These are phyloP conservation scores for Hemicentrotus pulcherrimus DNA, from an alignment of 35 echinoderm and acorn worm species.

Conservation along the genomic window DNA sequence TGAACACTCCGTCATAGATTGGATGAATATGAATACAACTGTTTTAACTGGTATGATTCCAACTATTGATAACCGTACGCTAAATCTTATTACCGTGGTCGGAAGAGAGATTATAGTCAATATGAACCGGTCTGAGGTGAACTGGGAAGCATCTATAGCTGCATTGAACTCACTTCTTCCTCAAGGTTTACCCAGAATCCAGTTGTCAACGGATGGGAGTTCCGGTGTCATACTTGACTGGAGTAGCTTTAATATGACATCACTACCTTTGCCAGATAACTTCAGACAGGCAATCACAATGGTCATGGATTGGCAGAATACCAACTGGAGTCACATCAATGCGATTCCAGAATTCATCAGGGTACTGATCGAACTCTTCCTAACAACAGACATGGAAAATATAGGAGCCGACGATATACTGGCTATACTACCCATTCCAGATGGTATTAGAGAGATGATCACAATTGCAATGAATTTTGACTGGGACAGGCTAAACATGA, in stretches of 20 bases:
- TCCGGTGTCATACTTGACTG: not conserved
- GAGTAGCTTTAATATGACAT: not conserved
- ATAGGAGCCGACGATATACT: not conserved
- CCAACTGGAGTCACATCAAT: not conserved
- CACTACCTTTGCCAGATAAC: constrained; percentile 16
- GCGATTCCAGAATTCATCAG: constrained; percentile 9
- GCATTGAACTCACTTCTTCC: not conserved
- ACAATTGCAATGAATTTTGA: not conserved
- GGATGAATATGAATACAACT: not conserved
- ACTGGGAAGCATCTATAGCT: not conserved
- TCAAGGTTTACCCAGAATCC: not conserved
- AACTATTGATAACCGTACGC: not conserved
- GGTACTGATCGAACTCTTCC: not conserved
- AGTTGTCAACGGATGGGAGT: not conserved
- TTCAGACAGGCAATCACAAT: not conserved
- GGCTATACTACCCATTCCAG: not conserved
- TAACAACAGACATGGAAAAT: not conserved
- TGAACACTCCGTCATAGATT: not conserved
- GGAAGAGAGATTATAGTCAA: not conserved
- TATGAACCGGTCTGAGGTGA: not conserved
- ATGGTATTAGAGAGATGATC: not conserved
- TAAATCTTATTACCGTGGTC: not conserved
- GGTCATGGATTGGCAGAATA: not conserved
- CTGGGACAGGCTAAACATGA: not conserved
- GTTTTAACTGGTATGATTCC: not conserved